Percentiles rank a stretch among this genome's conserved stretches.
phyloP scores from a whole-genome alignment of 2,888 invertebrate genomes.

The Archaeoteleia sp. region DNA sequence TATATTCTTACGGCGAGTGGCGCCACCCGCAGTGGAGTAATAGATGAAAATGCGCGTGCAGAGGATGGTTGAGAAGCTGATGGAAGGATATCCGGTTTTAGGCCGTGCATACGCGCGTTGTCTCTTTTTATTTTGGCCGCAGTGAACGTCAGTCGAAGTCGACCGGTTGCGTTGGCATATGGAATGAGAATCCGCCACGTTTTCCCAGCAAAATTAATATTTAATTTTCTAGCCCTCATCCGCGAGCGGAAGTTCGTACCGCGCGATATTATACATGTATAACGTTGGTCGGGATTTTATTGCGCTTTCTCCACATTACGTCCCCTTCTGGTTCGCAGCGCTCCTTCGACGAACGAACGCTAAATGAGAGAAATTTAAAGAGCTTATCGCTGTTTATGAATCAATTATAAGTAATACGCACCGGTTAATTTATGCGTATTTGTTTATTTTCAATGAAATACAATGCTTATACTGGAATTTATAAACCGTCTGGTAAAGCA shows the following conservation, averaged over 20 bases:
- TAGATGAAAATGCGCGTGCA: conserved; percentile 17
- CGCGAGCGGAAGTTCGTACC: conserved; percentile 60
- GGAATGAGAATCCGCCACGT: conserved; percentile 61
- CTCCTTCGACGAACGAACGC: neutral
- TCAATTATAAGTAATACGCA: neutral
- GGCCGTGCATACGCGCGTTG: conserved; percentile 18
- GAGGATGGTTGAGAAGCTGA: conserved; percentile 31
- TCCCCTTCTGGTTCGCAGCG: conserved; percentile 1
- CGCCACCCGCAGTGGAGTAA: conserved; percentile 42
- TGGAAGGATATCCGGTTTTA: conserved; percentile 39
- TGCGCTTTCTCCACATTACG: conserved; percentile 31
- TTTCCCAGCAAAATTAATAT: conserved; percentile 67
- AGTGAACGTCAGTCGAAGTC: conserved; percentile 40
- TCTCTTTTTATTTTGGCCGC: conserved; percentile 32
- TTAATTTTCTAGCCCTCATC: conserved; percentile 68
- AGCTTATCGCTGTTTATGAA: conserved; percentile 2
- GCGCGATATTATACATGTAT: conserved; percentile 43
- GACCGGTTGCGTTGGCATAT: conserved; percentile 56
- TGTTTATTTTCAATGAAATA: too few species aligned
- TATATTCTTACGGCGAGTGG: conserved; percentile 61
- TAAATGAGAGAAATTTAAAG: conserved; percentile 9
- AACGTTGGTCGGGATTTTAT: conserved; percentile 56
- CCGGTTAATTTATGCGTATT: too few species aligned
- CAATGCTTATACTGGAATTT: too few species aligned
- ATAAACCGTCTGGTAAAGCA: too few species aligned